Evolutionary conservation across 2,888 invertebrate species (phyloP), one percentile per base, ranked within the genome.

Genomic region (Aradus depressus): DNA sequence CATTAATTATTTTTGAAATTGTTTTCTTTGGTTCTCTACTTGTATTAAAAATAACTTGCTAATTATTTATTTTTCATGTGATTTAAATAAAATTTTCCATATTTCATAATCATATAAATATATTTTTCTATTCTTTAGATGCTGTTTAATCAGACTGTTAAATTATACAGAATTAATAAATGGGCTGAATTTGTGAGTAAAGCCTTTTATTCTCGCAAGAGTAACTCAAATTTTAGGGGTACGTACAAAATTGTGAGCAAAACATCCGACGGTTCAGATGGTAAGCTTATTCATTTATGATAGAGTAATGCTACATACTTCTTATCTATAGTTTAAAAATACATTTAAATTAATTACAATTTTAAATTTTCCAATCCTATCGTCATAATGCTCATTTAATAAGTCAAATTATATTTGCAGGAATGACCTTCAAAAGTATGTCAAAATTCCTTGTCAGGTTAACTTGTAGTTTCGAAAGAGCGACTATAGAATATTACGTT

Each of bases 221-320:
- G 55, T 31, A 57, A 56, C 43, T 57, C 58, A 3, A 59, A 60
- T 38, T 55, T 54, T 45, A 53, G 54, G 48, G 59, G 57, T 14
- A 50, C 49, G 21, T 60, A 55, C 47, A 60, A 56, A 51, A 54
- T 60, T 25, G 58, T 61, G 21, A 58, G 51, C 34, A 51, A 52
- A 51, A 50, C 54, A 41, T 35, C 53, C 8, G 54, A 55, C 4
- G 37, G 48, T 22, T 37, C 42, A 23, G 55, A 55, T 52, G 57
- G 56, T 55, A 48, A 44, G 48, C 44, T 43, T 4, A 28, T 14
- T 22, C 35, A 28, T 23, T 47, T 26, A 10, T 48, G n/a, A n/a
- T 25, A 14, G 10, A 10, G 31, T 35, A 31, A 16, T 44, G n/a
- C n/a, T n/a, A n/a, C n/a, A n/a, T n/a, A n/a, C n/a, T n/a, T n/a